phyloP scores from a whole-genome alignment of 2,888 invertebrate genomes.

The Meloe dianella region DNA sequence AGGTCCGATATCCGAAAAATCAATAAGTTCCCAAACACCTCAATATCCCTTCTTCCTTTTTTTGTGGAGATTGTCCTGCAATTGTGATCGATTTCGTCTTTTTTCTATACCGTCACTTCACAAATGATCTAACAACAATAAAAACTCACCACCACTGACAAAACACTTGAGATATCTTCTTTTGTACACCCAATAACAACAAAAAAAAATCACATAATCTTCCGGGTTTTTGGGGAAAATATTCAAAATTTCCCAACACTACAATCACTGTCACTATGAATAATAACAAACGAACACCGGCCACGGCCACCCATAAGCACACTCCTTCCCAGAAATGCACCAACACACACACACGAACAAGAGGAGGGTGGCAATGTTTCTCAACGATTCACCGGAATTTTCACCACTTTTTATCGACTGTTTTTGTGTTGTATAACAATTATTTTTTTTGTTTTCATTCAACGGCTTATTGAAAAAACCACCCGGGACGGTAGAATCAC shows the following conservation, averaged over 20 bases:
- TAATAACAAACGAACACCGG: neutral
- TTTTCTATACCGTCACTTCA: neutral
- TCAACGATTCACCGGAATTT: neutral
- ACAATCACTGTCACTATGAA: neutral
- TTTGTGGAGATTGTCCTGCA: neutral
- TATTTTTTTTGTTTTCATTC: neutral
- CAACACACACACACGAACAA: too few species aligned
- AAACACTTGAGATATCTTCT: neutral
- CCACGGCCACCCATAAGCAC: conserved; percentile 4
- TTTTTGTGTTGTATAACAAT: neutral
- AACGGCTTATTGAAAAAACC: neutral
- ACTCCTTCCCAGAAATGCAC: neutral
- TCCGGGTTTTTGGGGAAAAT: neutral
- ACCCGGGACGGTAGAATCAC: neutral
- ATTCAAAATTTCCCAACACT: neutral
- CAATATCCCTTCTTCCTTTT: conserved; percentile 9
- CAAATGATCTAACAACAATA: too few species aligned
- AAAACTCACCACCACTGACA: neutral
- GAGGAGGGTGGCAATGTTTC: neutral
- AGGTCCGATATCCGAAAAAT: conserved; percentile 30
- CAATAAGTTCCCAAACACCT: conserved; percentile 24
- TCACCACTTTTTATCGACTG: neutral
- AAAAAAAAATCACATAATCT: neutral
- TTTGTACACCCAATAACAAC: too few species aligned
- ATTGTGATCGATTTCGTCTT: neutral